These are phyloP conservation scores for Sylvilagus floridanus DNA, from an alignment of 2,797 vertebrate species.

Conservation along the genomic window DNA sequence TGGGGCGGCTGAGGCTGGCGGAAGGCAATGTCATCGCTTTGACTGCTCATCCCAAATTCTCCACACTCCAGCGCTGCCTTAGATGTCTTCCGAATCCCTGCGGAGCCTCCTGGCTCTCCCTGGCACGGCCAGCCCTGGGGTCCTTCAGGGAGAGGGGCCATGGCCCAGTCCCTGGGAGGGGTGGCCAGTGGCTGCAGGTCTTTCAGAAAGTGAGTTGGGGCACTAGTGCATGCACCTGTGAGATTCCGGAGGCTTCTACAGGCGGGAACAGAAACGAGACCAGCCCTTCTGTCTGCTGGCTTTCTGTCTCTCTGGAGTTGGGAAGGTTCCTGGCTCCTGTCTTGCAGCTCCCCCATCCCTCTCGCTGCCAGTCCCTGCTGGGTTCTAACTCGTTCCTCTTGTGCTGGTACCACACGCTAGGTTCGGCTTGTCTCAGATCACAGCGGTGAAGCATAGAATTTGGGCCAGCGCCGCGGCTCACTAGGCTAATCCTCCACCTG, in stretches of 20 bases:
- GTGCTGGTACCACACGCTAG: fast-evolving
- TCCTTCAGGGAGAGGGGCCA: neutral
- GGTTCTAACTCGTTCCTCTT: neutral
- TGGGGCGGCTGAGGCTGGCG: neutral
- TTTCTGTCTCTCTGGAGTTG: too few species aligned
- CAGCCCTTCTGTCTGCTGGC: neutral
- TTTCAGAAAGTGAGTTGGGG: neutral
- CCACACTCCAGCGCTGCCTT: neutral
- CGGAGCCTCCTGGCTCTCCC: too few species aligned
- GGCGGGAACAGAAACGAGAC: neutral
- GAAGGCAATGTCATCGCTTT: neutral
- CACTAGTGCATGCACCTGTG: neutral
- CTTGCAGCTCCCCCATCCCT: fast-evolving
- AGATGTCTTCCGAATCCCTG: too few species aligned
- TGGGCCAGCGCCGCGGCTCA: neutral
- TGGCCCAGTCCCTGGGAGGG: neutral
- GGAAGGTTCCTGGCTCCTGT: too few species aligned
- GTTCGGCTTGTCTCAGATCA: neutral
- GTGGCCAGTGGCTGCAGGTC: neutral
- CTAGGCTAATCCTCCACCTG: too few species aligned
- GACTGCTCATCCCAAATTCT: neutral
- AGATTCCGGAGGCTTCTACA: neutral
- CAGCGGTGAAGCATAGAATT: neutral
- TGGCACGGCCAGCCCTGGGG: neutral
- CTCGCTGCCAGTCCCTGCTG: too few species aligned